phyloP scores from a whole-genome alignment of 2,113 vertebrate species.

The Fulmarus glacialis region DNA sequence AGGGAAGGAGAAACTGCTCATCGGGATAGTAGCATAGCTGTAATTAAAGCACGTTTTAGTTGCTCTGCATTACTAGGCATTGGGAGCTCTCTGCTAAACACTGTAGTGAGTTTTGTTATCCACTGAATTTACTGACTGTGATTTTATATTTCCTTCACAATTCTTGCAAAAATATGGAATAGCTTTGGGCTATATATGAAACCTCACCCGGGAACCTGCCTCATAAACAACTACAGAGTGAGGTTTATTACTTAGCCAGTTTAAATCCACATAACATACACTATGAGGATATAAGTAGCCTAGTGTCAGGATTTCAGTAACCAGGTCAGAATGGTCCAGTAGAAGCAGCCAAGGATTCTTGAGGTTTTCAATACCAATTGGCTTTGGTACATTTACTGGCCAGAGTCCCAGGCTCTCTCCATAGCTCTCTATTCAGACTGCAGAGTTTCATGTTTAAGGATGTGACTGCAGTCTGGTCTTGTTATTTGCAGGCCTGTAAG shows the following conservation, averaged over 20 bases:
- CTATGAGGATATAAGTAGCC: neutral
- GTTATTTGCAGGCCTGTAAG: neutral
- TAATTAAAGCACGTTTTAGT: neutral
- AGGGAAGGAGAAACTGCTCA: neutral
- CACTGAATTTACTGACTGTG: neutral
- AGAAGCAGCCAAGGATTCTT: neutral
- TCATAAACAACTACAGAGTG: neutral
- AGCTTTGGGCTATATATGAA: neutral
- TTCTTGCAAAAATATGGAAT: neutral
- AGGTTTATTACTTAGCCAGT: neutral
- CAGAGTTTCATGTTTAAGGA: neutral
- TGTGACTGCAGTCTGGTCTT: neutral
- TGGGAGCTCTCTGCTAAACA: neutral
- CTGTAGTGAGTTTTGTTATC: neutral
- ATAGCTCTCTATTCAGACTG: neutral
- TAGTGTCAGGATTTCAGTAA: neutral
- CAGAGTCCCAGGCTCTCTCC: neutral
- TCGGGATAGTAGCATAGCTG: neutral
- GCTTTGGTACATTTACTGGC: neutral
- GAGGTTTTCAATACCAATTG: neutral
- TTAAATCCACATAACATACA: neutral
- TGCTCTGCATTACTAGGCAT: neutral
- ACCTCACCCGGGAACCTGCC: neutral
- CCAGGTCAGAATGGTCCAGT: neutral
- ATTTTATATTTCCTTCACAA: neutral